phyloP scores from a whole-genome alignment of 2,113 vertebrate genomes.

The Prinia subflava region DNA sequence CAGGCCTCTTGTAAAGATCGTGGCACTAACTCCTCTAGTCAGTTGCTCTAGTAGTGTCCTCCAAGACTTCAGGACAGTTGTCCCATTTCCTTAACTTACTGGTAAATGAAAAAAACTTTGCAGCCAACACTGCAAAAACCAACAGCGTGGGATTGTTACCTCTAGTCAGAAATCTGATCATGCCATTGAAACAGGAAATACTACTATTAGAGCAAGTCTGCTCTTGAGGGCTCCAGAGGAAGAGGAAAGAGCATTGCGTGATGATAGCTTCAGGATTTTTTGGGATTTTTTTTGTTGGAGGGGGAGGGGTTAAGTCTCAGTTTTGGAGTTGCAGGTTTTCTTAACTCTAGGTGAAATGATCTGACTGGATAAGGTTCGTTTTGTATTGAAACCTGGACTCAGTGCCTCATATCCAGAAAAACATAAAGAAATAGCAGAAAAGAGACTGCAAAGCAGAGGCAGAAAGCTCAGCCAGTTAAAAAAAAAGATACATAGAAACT shows the following conservation, averaged over 20 bases:
- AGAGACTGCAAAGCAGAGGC: background rate
- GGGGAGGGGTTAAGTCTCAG: background rate
- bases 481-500: background rate
- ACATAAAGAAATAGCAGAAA: background rate
- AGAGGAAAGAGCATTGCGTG: background rate
- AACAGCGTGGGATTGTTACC: fast-evolving
- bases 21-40: background rate
- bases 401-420: background rate
- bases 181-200: background rate
- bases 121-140: background rate
- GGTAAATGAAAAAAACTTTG: background rate
- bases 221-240: background rate
- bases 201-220: background rate
- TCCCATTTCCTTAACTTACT: background rate
- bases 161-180: background rate
- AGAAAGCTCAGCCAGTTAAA: background rate
- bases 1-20: background rate
- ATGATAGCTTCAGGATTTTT: background rate
- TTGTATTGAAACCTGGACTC: background rate
- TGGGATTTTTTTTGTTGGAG: background rate
- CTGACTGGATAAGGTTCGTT: background rate
- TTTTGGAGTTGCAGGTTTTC: background rate
- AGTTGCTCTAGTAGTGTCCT: background rate
- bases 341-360: background rate
- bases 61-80: background rate